Conservation (phyloP, 2,888 invertebrate genomes). For the Diogma glabrata region DNA sequence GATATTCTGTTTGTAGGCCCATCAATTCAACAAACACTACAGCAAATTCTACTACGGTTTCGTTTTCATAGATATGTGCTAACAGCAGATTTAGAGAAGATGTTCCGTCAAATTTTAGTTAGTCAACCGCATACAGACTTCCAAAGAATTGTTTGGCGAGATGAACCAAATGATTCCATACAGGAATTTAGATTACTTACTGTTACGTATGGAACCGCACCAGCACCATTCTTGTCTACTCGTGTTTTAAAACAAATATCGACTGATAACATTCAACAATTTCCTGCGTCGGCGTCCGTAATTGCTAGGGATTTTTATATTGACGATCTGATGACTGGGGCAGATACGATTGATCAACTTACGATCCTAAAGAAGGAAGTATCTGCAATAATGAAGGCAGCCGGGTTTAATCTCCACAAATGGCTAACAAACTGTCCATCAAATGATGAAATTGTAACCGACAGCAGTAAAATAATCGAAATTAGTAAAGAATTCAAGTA, state of each 20-base stretch:
- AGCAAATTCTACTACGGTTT: conserved; percentile 14
- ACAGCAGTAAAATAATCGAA: neutral
- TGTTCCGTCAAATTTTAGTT: too few species aligned
- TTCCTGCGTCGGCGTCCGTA: conserved; percentile 12
- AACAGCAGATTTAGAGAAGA: too few species aligned
- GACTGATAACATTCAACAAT: conserved; percentile 14
- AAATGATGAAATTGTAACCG: neutral
- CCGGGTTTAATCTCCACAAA: conserved; percentile 14
- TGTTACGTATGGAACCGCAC: conserved; percentile 12
- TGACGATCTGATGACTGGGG: conserved; percentile 17
- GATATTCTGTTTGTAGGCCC: conserved; percentile 11
- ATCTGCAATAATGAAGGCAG: conserved; percentile 12
- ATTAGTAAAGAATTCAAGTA: too few species aligned
- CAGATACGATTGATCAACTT: too few species aligned
- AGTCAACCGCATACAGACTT: conserved; percentile 5
- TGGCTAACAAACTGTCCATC: conserved; percentile 6
- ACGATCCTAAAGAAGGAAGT: too few species aligned
- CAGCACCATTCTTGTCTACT: conserved; percentile 12
- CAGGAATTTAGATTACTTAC: conserved; percentile 10
- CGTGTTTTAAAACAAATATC: conserved; percentile 15
- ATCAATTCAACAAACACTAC: too few species aligned
- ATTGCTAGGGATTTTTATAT: conserved; percentile 17
- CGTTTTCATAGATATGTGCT: conserved; percentile 7
- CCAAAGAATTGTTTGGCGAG: conserved; percentile 16
- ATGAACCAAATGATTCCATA: conserved; percentile 6